Conservation (phyloP, 30 jellyfish, hydroid and myxozoan species). For the Aurelia aurita region DNA sequence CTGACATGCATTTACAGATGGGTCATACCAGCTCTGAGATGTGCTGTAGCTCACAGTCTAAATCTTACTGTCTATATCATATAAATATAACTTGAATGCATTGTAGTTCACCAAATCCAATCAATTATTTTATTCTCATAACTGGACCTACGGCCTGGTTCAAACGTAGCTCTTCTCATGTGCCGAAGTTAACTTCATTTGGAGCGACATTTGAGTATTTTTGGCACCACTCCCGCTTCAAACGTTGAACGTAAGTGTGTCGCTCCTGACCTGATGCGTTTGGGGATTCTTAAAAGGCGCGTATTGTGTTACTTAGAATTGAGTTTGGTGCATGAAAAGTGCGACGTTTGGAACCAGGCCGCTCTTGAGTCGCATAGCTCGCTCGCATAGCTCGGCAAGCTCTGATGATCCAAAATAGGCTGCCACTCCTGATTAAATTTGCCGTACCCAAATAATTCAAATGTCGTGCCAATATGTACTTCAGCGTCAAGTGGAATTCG, state of each 20-base stretch:
- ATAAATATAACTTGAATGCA: too few relatives aligned
- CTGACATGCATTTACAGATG: too few relatives aligned
- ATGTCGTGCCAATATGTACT: background rate
- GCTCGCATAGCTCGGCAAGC: background rate
- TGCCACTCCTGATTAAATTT: background rate
- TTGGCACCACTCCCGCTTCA: background rate
- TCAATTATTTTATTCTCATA: too few relatives aligned
- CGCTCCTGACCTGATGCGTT: background rate
- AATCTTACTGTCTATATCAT: too few relatives aligned
- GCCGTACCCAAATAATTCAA: background rate
- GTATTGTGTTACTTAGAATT: background rate
- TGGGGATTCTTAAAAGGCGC: background rate
- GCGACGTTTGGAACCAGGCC: background rate
- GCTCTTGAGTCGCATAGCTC: background rate
- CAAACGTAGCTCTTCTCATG: conserved; percentile 10
- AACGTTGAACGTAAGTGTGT: background rate
- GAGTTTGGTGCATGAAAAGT: background rate
- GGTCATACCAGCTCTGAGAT: too few relatives aligned
- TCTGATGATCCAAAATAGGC: background rate
- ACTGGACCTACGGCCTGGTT: background rate
- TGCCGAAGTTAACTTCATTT: background rate
- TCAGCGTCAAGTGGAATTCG: background rate
- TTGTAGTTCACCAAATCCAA: too few relatives aligned
- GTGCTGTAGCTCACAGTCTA: too few relatives aligned
- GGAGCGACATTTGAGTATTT: background rate